Percentiles rank a stretch among this genome's conserved stretches.
These are phyloP conservation scores for Catostomus latipinnis DNA, from an alignment of 2,797 vertebrate genomes.

Conservation along the genomic window DNA sequence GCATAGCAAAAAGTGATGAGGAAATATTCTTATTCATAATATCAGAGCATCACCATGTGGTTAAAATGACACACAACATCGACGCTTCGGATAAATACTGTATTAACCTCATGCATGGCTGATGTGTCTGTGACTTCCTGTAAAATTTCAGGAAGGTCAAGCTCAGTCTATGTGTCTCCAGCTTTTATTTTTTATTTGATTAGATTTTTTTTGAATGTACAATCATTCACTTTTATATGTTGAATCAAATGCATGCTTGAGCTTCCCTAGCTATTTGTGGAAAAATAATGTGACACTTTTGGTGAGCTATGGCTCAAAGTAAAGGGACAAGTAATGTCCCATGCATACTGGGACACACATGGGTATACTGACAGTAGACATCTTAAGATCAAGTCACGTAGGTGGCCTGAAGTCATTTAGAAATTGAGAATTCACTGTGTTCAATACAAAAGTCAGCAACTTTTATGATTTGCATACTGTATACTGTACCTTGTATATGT, in stretches of 20 bases:
- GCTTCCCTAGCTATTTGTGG: no score
- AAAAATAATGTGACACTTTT: no score
- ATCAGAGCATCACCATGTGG: constrained; percentile 50
- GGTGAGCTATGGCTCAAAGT: neutral
- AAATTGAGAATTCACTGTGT: neutral
- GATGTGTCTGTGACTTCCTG: neutral
- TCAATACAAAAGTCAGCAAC: neutral
- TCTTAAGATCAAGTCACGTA: neutral
- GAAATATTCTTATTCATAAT: neutral
- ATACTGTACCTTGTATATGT: neutral
- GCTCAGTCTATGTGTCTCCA: neutral
- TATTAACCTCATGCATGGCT: neutral
- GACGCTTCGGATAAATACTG: neutral
- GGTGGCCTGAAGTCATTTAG: no score
- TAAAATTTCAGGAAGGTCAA: neutral
- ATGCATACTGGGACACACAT: neutral
- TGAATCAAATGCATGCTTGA: neutral
- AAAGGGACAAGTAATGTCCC: neutral
- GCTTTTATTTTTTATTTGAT: neutral
- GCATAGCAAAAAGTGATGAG: no score
- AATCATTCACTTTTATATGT: no score
- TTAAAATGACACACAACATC: constrained; percentile 1
- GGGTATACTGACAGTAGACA: neutral
- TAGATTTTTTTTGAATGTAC: no score
- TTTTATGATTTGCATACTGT: neutral